phyloP scores from a whole-genome alignment of 1,140 invertebrate species.

The Plodia interpunctella region DNA sequence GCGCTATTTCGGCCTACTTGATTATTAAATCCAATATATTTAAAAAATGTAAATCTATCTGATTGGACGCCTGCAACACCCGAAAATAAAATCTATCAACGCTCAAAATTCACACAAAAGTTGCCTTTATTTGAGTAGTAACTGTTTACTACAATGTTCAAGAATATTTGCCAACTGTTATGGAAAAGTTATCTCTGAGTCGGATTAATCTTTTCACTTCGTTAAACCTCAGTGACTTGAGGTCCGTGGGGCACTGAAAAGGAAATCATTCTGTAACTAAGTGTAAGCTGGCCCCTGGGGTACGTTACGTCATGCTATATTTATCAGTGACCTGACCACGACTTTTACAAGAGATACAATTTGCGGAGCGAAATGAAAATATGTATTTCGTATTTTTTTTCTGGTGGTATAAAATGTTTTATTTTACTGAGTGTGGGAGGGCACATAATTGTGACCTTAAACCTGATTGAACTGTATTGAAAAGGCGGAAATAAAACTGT shows the following conservation, averaged over 20 bases:
- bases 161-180: constrained; percentile 5
- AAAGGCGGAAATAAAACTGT: too few relatives aligned
- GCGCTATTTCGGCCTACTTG: too few relatives aligned
- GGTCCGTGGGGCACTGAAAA: constrained; percentile 6
- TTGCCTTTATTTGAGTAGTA: neutral
- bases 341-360: neutral
- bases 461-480: too few relatives aligned
- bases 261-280: constrained; percentile 15
- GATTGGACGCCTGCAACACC: too few relatives aligned
- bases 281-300: neutral
- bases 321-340: neutral
- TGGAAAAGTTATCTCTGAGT: constrained; percentile 6
- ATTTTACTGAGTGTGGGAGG: too few relatives aligned
- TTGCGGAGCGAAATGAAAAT: neutral
- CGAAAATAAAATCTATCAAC: too few relatives aligned
- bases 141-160: constrained; percentile 16
- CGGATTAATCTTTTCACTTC: constrained; percentile 11
- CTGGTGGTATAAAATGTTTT: too few relatives aligned
- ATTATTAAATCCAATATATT: too few relatives aligned
- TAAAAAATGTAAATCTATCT: too few relatives aligned
- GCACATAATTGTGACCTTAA: too few relatives aligned
- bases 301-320: constrained; percentile 5
- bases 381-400: neutral
- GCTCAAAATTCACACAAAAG: neutral
- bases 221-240: constrained; percentile 8